Evolutionary conservation across 2,797 vertebrate species (phyloP).

Genomic region (Paramormyrops hopkinsi): DNA sequence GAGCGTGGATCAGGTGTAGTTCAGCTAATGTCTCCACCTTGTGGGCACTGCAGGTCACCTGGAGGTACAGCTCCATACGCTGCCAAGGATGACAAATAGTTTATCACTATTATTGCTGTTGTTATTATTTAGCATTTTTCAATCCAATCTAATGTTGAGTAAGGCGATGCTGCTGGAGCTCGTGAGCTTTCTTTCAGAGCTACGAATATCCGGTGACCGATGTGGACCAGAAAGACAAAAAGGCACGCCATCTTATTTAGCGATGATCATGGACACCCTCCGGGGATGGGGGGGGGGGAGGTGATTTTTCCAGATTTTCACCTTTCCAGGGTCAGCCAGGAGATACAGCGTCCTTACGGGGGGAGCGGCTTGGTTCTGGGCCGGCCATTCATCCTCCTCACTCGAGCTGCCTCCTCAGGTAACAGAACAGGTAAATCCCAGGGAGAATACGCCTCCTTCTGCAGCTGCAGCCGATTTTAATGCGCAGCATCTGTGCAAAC

Average conservation of each 20-base stretch:
- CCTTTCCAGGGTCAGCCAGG: slow-evolving; percentile 1
- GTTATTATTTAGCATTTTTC: not conserved
- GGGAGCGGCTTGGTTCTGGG: not conserved
- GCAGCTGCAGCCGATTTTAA: slow-evolving; percentile 1
- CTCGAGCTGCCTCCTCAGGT: not conserved
- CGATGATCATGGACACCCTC: not conserved
- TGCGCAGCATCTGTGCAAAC: slow-evolving; percentile 5
- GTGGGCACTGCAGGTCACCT: not conserved
- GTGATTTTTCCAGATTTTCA: not conserved
- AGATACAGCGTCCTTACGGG: not conserved
- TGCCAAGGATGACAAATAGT: not conserved
- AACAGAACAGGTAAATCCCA: not conserved
- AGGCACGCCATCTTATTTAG: not conserved
- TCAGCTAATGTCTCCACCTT: slow-evolving; percentile 3
- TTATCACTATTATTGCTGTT: not conserved
- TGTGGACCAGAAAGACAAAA: not conserved
- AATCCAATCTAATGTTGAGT: not conserved
- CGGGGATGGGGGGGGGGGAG: not conserved
- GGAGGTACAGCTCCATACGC: not conserved
- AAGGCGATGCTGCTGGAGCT: not conserved
- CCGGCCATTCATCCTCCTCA: slow-evolving; percentile 1
- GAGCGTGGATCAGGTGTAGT: not conserved
- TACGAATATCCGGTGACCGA: not conserved
- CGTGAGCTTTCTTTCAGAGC: not conserved
- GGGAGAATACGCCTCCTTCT: not conserved